These are phyloP conservation scores for Caranx melampygus DNA, from an alignment of 2,113 vertebrate genomes.

Conservation along the genomic window DNA sequence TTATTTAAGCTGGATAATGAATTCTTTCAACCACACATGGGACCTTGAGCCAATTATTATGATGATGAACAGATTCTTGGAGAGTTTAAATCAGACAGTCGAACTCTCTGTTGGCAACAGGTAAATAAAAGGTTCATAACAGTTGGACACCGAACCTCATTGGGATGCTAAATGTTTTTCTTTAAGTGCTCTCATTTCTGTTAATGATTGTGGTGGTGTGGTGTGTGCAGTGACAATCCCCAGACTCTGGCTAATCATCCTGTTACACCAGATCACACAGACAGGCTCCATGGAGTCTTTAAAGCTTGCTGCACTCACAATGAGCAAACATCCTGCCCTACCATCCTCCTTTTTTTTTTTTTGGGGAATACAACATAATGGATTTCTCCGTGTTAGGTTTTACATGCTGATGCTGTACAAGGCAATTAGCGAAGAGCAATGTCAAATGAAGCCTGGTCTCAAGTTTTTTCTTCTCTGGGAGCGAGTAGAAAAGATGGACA, in stretches of 20 bases:
- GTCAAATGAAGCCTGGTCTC: neutral
- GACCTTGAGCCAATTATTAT: slow-evolving; percentile 19
- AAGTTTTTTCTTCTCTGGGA: neutral
- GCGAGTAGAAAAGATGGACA: neutral
- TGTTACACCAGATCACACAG: slow-evolving; percentile 28
- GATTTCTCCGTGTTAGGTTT: neutral
- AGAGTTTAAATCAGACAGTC: neutral
- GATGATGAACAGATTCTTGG: neutral
- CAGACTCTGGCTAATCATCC: slow-evolving; percentile 49
- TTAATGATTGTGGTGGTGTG: slow-evolving; percentile 34
- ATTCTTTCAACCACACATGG: neutral
- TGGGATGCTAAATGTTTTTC: slow-evolving; percentile 44
- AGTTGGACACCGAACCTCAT: slow-evolving; percentile 15
- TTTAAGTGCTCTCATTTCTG: slow-evolving; percentile 53
- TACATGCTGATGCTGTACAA: slow-evolving; percentile 11
- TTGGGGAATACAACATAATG: slow-evolving; percentile 6
- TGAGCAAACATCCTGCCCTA: slow-evolving; percentile 11
- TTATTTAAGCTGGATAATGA: neutral
- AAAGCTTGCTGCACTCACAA: neutral
- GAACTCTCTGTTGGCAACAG: slow-evolving; percentile 28
- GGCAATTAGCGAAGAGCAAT: slow-evolving; percentile 16
- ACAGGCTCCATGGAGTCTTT: slow-evolving; percentile 27
- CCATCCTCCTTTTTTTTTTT: slow-evolving; percentile 11
- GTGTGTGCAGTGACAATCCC: slow-evolving; percentile 20
- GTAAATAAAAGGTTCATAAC: slow-evolving; percentile 48